Evolutionary conservation across 2,888 invertebrate genomes (phyloP).

Genomic region (Quadriops clusia): DNA sequence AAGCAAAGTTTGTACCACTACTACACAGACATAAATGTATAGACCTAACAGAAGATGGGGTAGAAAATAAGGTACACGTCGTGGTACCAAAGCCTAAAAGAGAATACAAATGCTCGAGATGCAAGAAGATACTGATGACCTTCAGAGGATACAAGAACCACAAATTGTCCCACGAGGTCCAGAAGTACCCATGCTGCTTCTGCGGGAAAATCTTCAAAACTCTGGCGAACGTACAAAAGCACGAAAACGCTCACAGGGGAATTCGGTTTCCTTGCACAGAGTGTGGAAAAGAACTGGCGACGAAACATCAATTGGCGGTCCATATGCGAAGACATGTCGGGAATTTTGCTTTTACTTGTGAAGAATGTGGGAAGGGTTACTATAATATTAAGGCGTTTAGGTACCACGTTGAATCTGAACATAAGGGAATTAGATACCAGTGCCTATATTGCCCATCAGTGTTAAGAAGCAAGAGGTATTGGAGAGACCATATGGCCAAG

Average conservation of each 20-base stretch:
- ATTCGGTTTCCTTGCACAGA: slow-evolving; percentile 9
- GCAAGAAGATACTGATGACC: too few relatives aligned
- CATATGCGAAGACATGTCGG: slow-evolving; percentile 11
- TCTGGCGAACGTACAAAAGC: slow-evolving; percentile 10
- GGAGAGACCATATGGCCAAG: slow-evolving; percentile 15
- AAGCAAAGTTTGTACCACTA: too few relatives aligned
- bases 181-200: slow-evolving; percentile 5
- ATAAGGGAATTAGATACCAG: slow-evolving; percentile 16
- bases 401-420: slow-evolving; percentile 15
- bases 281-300: slow-evolving; percentile 13
- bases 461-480: slow-evolving; percentile 15
- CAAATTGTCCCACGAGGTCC: too few relatives aligned
- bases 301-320: slow-evolving; percentile 9
- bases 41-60: too few relatives aligned
- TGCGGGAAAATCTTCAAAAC: slow-evolving; percentile 9
- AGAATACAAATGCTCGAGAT: too few relatives aligned
- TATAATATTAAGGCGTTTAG: slow-evolving; percentile 11
- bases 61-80: too few relatives aligned
- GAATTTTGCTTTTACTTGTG: slow-evolving; percentile 10
- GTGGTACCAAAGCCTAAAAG: too few relatives aligned
- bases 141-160: too few relatives aligned
- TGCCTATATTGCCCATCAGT: slow-evolving; percentile 17
- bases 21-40: too few relatives aligned
- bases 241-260: slow-evolving; percentile 8
- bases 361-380: slow-evolving; percentile 20